Base-by-base conservation (phyloP, 2,797 vertebrate genomes). In the Cynopterus sphinx region DNA sequence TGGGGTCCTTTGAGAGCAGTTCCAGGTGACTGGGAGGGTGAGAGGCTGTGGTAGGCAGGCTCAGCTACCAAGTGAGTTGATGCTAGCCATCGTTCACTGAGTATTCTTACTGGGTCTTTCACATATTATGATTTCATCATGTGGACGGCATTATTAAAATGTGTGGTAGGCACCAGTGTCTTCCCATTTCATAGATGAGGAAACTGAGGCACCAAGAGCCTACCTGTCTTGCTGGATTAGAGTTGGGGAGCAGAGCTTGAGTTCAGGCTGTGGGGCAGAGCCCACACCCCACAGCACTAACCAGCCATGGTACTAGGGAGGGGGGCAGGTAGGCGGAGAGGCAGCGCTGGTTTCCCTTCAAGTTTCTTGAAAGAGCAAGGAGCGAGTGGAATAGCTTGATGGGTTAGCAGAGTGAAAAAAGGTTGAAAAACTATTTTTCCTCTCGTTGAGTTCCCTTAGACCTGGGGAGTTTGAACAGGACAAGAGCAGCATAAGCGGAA, bases 11-110 rank as follows among this genome's bases (percentile, higher is more conserved):
- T 11, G 46, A n/a, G 53, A 39, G 41, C 15, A 26, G 0, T 59
- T 70, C 63, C 61, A 2, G 16, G 1, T 31, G 33, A 8, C 28
- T 4, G 24, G 36, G 67, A 75, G 73, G 21, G 0, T 1, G 55
- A 74, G 63, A 10, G 43, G 39, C 39, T 2, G 26, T 17, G 49
- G 21, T 2, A 33, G 33, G 61, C 22, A 4, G 57, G 33, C 8
- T 31, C 3, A 0, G 7, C 11, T 36, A 3, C 1, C 1, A 67
- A 41, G 49, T 0, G 0, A 19, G 26, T 4, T 2, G 43, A 43
- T 12, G 5, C 19, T 31, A 1, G 26, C 31, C 5, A 2, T 17
- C 8, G 2, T 31, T 21, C 5, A 3, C 7, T 17, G 65, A 31
- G 57, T 7, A 0, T 53, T 49, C 19, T 59, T 46, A 24, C 1